Conservation (phyloP, 1,140 invertebrate species). For the Maniola jurtina region DNA sequence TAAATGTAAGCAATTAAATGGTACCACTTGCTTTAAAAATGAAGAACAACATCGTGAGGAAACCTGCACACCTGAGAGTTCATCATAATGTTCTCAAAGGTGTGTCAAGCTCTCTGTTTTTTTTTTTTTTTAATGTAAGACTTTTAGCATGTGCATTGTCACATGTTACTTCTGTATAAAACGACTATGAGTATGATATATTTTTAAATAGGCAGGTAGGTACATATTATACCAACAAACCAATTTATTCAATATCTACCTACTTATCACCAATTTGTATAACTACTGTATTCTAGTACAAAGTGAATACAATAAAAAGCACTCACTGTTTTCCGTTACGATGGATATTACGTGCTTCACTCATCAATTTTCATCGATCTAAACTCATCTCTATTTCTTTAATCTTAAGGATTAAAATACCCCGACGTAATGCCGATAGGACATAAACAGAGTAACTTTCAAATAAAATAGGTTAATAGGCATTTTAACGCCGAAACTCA, state of each 20-base stretch:
- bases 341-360: conserved; percentile 19
- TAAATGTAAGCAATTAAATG: no score
- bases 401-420: conserved; percentile 29
- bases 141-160: no score
- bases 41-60: no score
- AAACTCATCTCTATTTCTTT: conserved; percentile 1
- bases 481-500: conserved; percentile 70
- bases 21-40: no score
- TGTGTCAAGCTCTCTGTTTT: no score
- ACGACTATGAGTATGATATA: no score
- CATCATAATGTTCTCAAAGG: no score
- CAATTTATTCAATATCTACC: not conserved
- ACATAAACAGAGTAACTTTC: conserved; percentile 56
- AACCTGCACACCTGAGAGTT: no score
- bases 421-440: conserved; percentile 11
- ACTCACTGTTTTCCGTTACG: conserved; percentile 39
- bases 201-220: no score
- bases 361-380: conserved; percentile 11
- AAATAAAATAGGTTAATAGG: conserved; percentile 75
- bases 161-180: no score
- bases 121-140: no score
- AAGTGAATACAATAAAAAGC: conserved; percentile 39
- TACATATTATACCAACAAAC: no score
- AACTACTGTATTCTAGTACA: conserved; percentile 24
- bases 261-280: conserved; percentile 27